A percentile compares a stretch with the other conserved stretches of the same genome.
These are phyloP conservation scores for Cataglyphis livida DNA, from an alignment of 2,888 invertebrate genomes.

Conservation along the genomic window DNA sequence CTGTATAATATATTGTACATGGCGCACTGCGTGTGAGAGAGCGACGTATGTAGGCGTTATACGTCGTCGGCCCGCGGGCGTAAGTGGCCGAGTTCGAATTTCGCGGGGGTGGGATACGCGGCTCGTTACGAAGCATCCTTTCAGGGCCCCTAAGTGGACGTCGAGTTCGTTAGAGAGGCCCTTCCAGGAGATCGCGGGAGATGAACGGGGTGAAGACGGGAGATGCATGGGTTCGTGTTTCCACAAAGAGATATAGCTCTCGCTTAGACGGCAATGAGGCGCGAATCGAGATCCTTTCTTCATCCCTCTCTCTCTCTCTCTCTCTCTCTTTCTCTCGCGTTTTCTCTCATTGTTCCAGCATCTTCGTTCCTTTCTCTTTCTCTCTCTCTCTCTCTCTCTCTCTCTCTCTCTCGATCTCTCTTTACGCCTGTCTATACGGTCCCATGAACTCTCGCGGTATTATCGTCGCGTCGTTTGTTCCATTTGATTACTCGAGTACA, in stretches of 20 bases:
- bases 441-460: constrained; percentile 51
- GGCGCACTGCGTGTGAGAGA: background rate
- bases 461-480: constrained; percentile 60
- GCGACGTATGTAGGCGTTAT: constrained; percentile 15
- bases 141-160: constrained; percentile 81
- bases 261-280: constrained; percentile 78
- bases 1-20: constrained; percentile 63
- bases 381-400: constrained; percentile 1
- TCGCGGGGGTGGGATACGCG: constrained; percentile 68
- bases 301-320: constrained; percentile 24
- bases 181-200: constrained; percentile 79
- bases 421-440: constrained; percentile 25
- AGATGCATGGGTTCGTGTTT: constrained; percentile 80
- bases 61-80: constrained; percentile 52
- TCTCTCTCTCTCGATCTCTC: constrained; percentile 11
- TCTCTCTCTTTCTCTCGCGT: constrained; percentile 19
- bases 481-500: constrained; percentile 69
- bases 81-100: constrained; percentile 68
- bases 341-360: background rate
- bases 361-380: constrained; percentile 17
- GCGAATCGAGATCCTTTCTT: constrained; percentile 71
- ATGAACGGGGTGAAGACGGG: constrained; percentile 79
- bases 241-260: constrained; percentile 81
- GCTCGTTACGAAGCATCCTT: constrained; percentile 81
- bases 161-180: constrained; percentile 82